A percentile compares a stretch with the other conserved stretches of the same genome.
Evolutionary conservation across 1,140 invertebrate genomes (phyloP).

Genomic region (Zaprionus ornatus): DNA sequence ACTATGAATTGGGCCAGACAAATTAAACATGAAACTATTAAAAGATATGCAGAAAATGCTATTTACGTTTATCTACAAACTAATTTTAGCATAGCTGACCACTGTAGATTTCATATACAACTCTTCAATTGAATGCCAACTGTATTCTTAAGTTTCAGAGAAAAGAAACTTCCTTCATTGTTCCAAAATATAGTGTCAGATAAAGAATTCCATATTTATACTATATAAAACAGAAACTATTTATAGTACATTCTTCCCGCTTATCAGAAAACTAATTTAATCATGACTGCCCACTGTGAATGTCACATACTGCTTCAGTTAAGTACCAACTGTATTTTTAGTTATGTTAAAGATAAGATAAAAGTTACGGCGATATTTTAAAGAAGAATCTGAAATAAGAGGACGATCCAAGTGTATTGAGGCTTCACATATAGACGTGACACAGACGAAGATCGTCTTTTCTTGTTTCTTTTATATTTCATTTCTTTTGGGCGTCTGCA

Average conservation of each 20-base stretch:
- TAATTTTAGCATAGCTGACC: background rate
- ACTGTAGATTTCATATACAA: background rate
- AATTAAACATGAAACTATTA: background rate
- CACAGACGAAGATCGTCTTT: background rate
- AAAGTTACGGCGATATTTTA: background rate
- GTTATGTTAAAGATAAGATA: background rate
- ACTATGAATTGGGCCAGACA: background rate
- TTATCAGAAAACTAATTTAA: background rate
- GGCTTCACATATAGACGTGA: background rate
- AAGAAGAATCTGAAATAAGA: background rate
- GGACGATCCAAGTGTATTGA: constrained; percentile 8
- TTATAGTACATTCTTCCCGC: background rate
- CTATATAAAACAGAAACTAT: background rate
- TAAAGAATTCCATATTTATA: background rate
- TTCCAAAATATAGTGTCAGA: background rate
- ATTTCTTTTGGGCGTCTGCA: constrained; percentile 32
- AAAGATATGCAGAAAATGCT: background rate
- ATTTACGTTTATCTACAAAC: background rate
- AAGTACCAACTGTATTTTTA: background rate
- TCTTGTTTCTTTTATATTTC: constrained; percentile 16
- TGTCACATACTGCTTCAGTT: background rate
- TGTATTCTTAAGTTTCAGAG: background rate
- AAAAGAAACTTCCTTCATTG: background rate
- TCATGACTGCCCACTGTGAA: background rate
- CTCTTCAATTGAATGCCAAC: background rate